phyloP scores from a whole-genome alignment of 2,113 vertebrate genomes.

The Nanorana parkeri region DNA sequence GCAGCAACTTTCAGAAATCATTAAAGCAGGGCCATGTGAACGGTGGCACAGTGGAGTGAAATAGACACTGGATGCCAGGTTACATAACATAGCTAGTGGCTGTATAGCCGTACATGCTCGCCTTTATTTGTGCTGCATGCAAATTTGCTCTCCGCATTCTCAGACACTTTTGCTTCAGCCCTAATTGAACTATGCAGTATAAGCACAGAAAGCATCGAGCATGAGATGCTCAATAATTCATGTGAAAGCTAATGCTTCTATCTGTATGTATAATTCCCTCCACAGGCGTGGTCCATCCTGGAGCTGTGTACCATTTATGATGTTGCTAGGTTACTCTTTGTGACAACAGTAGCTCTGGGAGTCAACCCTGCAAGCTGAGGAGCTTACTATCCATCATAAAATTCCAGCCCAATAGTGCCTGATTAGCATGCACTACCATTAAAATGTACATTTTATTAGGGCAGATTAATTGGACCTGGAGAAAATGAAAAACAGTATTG shows the following conservation, averaged over 20 bases:
- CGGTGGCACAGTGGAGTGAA: constrained; percentile 28
- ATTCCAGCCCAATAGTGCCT: too few relatives aligned
- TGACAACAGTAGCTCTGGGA: neutral
- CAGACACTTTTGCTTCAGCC: neutral
- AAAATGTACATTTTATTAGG: too few relatives aligned
- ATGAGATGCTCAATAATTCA: neutral
- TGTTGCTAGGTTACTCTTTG: neutral
- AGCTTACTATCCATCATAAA: too few relatives aligned
- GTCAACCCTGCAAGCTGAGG: too few relatives aligned
- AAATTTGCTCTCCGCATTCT: neutral
- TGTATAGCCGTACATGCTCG: neutral
- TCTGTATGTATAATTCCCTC: neutral
- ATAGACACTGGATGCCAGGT: constrained; percentile 32
- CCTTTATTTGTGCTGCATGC: neutral
- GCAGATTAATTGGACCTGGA: too few relatives aligned
- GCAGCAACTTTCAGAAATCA: constrained; percentile 37
- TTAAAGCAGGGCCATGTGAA: constrained; percentile 34
- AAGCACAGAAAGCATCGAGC: neutral
- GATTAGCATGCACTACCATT: too few relatives aligned
- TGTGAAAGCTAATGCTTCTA: neutral
- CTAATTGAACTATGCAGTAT: neutral
- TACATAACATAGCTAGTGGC: constrained; percentile 46
- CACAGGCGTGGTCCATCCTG: neutral
- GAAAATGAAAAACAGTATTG: too few relatives aligned
- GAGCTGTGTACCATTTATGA: too few relatives aligned